Base-by-base conservation (phyloP, 2,797 vertebrate genomes). In the Rhabdophis nuchalis region DNA sequence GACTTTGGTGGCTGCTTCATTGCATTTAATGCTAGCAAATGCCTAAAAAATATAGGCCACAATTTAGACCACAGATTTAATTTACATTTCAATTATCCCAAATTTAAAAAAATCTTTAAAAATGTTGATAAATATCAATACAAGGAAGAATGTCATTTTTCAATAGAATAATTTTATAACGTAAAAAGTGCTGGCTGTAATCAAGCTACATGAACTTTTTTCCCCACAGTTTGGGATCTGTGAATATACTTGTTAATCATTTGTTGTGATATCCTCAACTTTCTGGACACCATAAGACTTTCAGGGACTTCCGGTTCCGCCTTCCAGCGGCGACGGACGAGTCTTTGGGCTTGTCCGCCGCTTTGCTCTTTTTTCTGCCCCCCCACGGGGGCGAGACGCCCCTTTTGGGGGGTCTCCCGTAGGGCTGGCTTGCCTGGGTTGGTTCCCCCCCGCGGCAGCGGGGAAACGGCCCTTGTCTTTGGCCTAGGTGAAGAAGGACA, bases 41-140 rank as follows among this genome's bases (percentile, higher is more conserved):
- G 64, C n/a, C 16, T 36, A 72, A 72, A 14, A 72, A 72, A 36
- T 72, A 72, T 8, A 72, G 64, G 64, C 64, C 16, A 8, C n/a
- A 36, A 72, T 36, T 72, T 32, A 72, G 14, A 72, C 1, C n/a
- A 72, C 16, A 32, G 64, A 72, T 72, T 18, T 36, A 72, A 72
- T 72, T 72, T 72, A 36, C 16, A 72, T 36, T 72, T 16, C n/a
- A 36, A 72, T 72, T 72, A 32, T 72, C 64, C n/a, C 36, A n/a
- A 72, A 72, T n/a, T 5, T 29, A 29, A 58, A 60, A 72, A 32
- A 68, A 16, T 68, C 14, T 68, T 16, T n/a, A 68, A 68, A n/a
- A 11, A 86, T 32, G 6, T 16, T 95, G 95, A 97, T 88, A 93
- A 95, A 95, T 94, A 50, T 41, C 96, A 96, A 96, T 95, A 96